phyloP scores from a whole-genome alignment of 2,113 vertebrate species.

The Physeter macrocephalus region DNA sequence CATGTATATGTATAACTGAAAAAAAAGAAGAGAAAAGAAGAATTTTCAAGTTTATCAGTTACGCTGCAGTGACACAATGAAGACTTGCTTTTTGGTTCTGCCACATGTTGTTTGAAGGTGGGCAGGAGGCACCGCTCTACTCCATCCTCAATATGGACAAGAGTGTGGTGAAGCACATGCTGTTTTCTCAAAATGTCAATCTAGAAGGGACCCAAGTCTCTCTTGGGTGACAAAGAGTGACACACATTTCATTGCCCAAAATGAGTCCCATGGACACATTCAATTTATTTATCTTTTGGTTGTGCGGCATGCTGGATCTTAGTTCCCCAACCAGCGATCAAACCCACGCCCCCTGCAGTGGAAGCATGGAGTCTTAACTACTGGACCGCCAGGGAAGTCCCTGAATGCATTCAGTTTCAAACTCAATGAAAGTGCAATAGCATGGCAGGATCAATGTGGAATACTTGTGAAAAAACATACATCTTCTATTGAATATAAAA shows the following conservation, averaged over 20 bases:
- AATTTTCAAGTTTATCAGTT: background rate
- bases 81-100: background rate
- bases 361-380: too few species aligned
- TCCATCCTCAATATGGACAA: background rate
- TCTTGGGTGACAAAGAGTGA: too few species aligned
- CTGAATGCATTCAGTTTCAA: background rate
- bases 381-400: too few species aligned
- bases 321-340: too few species aligned
- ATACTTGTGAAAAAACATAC: background rate
- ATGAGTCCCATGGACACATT: background rate
- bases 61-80: background rate
- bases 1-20: too few species aligned
- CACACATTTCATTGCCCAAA: background rate
- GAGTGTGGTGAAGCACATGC: background rate
- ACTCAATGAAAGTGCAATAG: background rate
- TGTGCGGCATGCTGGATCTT: too few species aligned
- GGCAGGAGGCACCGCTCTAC: accelerated
- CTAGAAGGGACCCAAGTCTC: background rate
- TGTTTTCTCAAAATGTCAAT: background rate
- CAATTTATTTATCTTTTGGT: too few species aligned
- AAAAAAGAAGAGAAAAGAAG: background rate
- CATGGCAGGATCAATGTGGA: background rate
- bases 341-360: too few species aligned
- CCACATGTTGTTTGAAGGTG: background rate
- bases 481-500: background rate